Conservation (phyloP, 2,797 vertebrate genomes). For the Hydrophis major region DNA sequence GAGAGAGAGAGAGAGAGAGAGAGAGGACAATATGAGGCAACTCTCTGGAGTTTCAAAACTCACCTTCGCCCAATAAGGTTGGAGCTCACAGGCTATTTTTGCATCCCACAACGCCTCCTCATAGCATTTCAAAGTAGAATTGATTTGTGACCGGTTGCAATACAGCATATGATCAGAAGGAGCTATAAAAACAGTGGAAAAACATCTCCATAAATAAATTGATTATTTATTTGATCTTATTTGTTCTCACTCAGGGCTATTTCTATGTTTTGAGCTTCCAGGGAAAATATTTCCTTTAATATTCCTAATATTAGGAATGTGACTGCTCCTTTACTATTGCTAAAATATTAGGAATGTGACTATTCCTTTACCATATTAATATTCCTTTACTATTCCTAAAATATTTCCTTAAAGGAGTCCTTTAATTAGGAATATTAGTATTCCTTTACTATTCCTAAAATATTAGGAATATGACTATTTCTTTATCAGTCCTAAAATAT, state of each 20-base stretch:
- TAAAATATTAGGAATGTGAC: too few relatives aligned
- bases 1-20: too few relatives aligned
- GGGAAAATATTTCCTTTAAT: neutral
- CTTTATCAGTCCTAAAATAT: neutral
- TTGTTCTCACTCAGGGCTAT: neutral
- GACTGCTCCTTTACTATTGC: too few relatives aligned
- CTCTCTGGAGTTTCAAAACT: constrained; percentile 44
- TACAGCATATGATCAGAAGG: constrained; percentile 87
- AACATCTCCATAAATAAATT: neutral
- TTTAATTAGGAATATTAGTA: too few relatives aligned
- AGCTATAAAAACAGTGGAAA: constrained; percentile 69
- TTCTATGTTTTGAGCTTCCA: neutral
- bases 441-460: too few relatives aligned
- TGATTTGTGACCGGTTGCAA: constrained; percentile 88
- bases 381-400: too few relatives aligned
- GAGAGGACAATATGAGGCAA: neutral
- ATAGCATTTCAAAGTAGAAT: constrained; percentile 80
- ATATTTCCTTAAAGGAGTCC: too few relatives aligned
- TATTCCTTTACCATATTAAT: too few relatives aligned
- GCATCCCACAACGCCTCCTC: constrained; percentile 82
- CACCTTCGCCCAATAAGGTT: constrained; percentile 88
- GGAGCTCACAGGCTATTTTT: constrained; percentile 83
- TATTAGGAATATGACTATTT: too few relatives aligned
- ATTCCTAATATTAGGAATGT: too few relatives aligned
- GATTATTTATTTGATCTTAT: neutral